Evolutionary conservation across 2,113 vertebrate genomes (phyloP), one percentile per base, ranked within the genome.

Genomic region (Laticauda laticaudata): DNA sequence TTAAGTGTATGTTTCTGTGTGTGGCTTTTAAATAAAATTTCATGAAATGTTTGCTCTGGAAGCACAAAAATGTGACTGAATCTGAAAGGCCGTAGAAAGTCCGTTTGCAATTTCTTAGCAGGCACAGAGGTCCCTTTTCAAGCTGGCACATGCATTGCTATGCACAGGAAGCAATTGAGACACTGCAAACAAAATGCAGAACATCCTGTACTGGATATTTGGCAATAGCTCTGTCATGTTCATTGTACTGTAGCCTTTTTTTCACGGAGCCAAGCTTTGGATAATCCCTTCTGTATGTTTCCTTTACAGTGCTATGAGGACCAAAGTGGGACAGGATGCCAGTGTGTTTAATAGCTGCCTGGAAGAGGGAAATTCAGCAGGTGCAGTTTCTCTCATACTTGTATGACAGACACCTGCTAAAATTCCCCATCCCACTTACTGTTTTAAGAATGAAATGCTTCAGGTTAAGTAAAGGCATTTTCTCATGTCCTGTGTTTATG

Each of bases 71-170:
- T 15, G 20, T 34, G 9, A 39, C 75, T 51, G 21, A 18, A 24
- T 86, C 57, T 86, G 54, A 29, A 59, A 92, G 54, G 43, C 51
- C 86, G 23, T 34, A 48, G 43, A 59, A 55, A 59, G 43, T 53
- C 53, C 15, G 15, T 9, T 8, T 26, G 10, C 14, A 5, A 3
- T 59, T 87, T 48, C 69, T 34, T n/a, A 15, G 29, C 64, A 86
- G n/a, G 45, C 81, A 93, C 88, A 93, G 43, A 51, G 29, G 48
- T 86, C 23, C 81, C 43, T 93, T 93, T 89, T 53, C 88, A 90
- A 93, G 54, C 89, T 90, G 75, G 45, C 75, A 54, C 88, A 86
- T 90, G 88, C 88, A 34, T 90, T 93, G 94, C 43, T n/a, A 29
- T 43, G 3, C 14, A 57, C 89, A 56, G 6, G 43, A 75, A 55